Evolutionary conservation across 1,140 invertebrate species (phyloP).

Genomic region (Zaprionus gabonicus): DNA sequence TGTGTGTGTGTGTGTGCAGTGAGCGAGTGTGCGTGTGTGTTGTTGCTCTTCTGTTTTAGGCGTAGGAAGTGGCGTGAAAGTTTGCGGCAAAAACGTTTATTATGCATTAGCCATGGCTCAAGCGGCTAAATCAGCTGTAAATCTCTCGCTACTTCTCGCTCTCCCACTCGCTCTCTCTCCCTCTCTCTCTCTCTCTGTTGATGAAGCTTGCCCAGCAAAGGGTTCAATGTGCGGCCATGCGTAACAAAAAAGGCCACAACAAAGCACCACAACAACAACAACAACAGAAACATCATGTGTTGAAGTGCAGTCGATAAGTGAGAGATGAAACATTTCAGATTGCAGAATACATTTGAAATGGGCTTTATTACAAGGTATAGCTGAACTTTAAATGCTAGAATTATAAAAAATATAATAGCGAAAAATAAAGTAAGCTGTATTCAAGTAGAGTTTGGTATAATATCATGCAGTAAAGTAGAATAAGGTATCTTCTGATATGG

Average conservation of each 20-base stretch:
- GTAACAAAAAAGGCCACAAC: conserved; percentile 22
- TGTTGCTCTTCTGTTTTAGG: conserved; percentile 18
- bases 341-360: neutral
- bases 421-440: neutral
- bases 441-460: neutral
- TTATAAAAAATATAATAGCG: neutral
- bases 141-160: conserved; percentile 40
- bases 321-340: conserved; percentile 3
- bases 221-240: conserved; percentile 36
- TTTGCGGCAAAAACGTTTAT: conserved; percentile 74
- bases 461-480: neutral
- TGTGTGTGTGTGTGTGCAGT: conserved; percentile 2
- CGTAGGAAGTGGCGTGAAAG: conserved; percentile 52
- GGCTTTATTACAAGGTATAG: neutral
- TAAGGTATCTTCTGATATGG: too few species aligned
- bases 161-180: conserved; percentile 9
- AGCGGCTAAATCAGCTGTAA: conserved; percentile 81
- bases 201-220: conserved; percentile 26
- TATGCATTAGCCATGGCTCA: conserved; percentile 78
- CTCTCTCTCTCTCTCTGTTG: conserved; percentile 1
- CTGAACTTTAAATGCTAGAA: neutral
- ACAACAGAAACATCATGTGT: conserved; percentile 33
- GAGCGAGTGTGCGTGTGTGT: conserved; percentile 15
- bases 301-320: conserved; percentile 18
- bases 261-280: conserved; percentile 19